Conservation (phyloP, 1,140 invertebrate genomes). For the Platyura marginata region DNA sequence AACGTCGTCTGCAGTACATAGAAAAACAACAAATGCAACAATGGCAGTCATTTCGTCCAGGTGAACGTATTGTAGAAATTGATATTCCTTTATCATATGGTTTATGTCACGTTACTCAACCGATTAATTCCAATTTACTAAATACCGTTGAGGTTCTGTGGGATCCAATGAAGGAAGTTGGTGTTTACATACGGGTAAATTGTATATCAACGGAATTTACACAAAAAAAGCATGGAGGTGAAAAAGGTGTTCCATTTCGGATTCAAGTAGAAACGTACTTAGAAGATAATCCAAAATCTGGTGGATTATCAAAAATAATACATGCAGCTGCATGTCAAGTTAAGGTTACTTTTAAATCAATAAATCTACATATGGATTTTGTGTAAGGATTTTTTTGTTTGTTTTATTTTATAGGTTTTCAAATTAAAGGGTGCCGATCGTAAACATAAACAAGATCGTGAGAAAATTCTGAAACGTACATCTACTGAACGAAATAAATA, state of each 20-base stretch:
- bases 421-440: conserved; percentile 90
- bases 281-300: conserved; percentile 25
- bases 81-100: conserved; percentile 90
- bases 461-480: conserved; percentile 80
- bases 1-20: conserved; percentile 86
- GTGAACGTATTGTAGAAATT: conserved; percentile 81
- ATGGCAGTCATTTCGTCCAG: conserved; percentile 74
- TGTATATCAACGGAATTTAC: conserved; percentile 97
- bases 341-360: conserved; percentile 36
- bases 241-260: conserved; percentile 92
- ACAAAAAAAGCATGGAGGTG: conserved; percentile 93
- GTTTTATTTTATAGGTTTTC: conserved; percentile 35
- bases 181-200: conserved; percentile 85
- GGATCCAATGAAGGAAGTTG: conserved; percentile 93
- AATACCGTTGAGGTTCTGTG: conserved; percentile 82
- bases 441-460: conserved; percentile 93
- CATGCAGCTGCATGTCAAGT: conserved; percentile 91
- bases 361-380: neutral
- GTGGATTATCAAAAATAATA: conserved; percentile 32
- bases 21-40: conserved; percentile 82
- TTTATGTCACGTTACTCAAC: conserved; percentile 61
- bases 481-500: conserved; percentile 80
- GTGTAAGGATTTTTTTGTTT: conserved; percentile 5
- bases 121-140: conserved; percentile 38
- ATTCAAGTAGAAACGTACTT: conserved; percentile 81